Percentiles rank a stretch among this genome's conserved stretches.
Evolutionary conservation across 2,888 invertebrate species (phyloP).

Genomic region (Acanthococcus lagerstroemiae): DNA sequence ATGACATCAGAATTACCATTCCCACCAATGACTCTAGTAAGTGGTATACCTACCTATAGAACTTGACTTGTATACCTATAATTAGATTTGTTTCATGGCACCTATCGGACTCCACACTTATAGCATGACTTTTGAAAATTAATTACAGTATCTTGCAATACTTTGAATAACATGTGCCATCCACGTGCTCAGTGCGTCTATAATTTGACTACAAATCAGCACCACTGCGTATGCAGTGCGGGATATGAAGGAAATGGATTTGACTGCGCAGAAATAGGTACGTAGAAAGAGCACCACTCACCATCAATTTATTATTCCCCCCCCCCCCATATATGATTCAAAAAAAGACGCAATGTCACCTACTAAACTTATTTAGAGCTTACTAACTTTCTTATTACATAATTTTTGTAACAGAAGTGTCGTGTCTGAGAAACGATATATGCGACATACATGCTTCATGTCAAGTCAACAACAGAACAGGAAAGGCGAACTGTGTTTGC

Average conservation of each 20-base stretch:
- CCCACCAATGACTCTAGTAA: slow-evolving; percentile 3
- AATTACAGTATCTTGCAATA: slow-evolving; percentile 39
- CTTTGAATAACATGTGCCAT: slow-evolving; percentile 61
- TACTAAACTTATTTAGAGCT: not conserved
- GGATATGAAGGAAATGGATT: slow-evolving; percentile 78
- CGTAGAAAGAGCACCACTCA: slow-evolving; percentile 26
- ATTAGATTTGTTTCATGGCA: no score
- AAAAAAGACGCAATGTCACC: no score
- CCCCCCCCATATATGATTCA: no score
- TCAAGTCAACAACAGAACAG: slow-evolving; percentile 49
- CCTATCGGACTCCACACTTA: no score
- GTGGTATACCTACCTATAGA: not conserved
- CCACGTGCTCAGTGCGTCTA: slow-evolving; percentile 67
- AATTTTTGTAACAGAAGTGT: slow-evolving; percentile 30
- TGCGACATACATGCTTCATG: slow-evolving; percentile 78
- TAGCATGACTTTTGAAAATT: no score
- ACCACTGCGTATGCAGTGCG: slow-evolving; percentile 65
- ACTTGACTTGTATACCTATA: no score
- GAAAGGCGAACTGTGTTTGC: slow-evolving; percentile 61
- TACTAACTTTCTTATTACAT: slow-evolving; percentile 1
- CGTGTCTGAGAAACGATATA: slow-evolving; percentile 49
- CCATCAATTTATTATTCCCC: not conserved
- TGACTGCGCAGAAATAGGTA: slow-evolving; percentile 53
- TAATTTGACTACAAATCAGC: slow-evolving; percentile 43
- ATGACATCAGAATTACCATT: not conserved